Evolutionary conservation across 2,113 vertebrate genomes (phyloP).

Genomic region (Excalfactoria chinensis): DNA sequence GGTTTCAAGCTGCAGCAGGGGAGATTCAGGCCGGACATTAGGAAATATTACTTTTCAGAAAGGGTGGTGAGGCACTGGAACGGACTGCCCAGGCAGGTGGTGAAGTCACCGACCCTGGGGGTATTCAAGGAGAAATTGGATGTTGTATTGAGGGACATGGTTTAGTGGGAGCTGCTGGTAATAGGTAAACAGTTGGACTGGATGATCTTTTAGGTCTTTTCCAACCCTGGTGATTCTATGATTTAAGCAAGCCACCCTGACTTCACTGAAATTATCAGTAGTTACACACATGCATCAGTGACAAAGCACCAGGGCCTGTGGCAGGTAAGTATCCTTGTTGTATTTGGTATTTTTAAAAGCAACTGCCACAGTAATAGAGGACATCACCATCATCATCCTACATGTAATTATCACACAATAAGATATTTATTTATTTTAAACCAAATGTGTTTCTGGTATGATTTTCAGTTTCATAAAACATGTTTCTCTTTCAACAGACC

Average conservation of each 20-base stretch:
- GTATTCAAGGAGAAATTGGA: too few relatives aligned
- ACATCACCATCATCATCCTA: neutral
- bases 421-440: neutral
- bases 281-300: neutral
- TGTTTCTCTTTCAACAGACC: neutral
- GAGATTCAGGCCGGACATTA: too few relatives aligned
- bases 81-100: too few relatives aligned
- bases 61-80: too few relatives aligned
- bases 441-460: neutral
- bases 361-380: neutral
- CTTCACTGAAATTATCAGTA: neutral
- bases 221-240: too few relatives aligned
- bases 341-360: neutral
- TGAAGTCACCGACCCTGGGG: too few relatives aligned
- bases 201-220: too few relatives aligned
- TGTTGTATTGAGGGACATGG: too few relatives aligned
- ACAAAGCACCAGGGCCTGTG: neutral
- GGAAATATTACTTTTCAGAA: too few relatives aligned
- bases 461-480: neutral
- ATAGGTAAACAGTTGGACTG: too few relatives aligned
- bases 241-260: neutral
- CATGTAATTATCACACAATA: neutral
- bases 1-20: too few relatives aligned
- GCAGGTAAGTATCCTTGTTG: neutral
- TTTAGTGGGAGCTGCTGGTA: too few relatives aligned